Percentiles rank a stretch among this genome's conserved stretches.
These are phyloP conservation scores for Ursus arctos DNA, from an alignment of 2,113 vertebrate genomes.

Conservation along the genomic window DNA sequence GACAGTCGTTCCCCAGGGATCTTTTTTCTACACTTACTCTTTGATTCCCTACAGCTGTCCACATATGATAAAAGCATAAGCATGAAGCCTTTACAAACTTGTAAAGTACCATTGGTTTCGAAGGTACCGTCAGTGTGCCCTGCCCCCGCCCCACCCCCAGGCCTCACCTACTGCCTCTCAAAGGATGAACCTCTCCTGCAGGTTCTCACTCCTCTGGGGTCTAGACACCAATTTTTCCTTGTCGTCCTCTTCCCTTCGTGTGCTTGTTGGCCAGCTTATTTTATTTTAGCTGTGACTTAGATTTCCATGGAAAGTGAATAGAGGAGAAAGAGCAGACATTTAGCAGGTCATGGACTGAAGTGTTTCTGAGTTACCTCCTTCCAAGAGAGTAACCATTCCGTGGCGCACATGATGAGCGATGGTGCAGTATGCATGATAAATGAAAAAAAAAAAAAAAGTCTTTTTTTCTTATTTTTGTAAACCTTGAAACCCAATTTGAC, in stretches of 20 bases:
- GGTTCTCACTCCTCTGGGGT: neutral
- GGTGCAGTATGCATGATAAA: neutral
- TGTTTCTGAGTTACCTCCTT: neutral
- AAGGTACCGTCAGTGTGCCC: fast-evolving
- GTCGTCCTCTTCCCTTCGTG: neutral
- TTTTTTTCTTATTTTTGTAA: neutral
- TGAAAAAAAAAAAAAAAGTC: neutral
- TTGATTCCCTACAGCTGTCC: neutral
- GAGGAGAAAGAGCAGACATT: neutral
- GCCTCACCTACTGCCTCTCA: neutral
- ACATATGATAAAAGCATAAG: neutral
- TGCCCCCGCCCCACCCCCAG: neutral
- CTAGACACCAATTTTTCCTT: neutral
- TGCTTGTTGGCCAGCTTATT: neutral
- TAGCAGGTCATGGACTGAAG: neutral
- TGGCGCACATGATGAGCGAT: fast-evolving
- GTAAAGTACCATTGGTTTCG: neutral
- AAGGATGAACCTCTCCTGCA: neutral
- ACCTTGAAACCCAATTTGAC: neutral
- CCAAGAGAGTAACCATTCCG: neutral
- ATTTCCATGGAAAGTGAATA: neutral
- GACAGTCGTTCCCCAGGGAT: fast-evolving
- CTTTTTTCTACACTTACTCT: neutral
- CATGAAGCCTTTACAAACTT: neutral
- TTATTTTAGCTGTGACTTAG: neutral